Percentiles rank a stretch among this genome's conserved stretches.
Conservation (phyloP, 1,140 invertebrate genomes). For the Penaeus indicus region DNA sequence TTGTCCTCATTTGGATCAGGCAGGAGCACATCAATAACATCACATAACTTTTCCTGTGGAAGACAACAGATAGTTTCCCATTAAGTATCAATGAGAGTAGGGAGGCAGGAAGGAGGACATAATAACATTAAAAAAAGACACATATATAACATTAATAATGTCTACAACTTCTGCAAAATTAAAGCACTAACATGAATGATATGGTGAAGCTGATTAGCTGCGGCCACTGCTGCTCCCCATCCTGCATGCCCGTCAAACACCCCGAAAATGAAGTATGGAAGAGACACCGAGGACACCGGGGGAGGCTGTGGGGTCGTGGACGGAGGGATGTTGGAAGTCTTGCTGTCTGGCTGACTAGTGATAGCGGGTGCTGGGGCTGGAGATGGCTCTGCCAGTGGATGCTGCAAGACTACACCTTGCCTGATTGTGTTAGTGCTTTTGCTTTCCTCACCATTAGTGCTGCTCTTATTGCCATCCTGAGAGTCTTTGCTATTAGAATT, state of each 20-base stretch:
- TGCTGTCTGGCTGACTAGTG: conserved; percentile 14
- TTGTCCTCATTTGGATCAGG: conserved; percentile 52
- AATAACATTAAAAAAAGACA: background rate
- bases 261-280: conserved; percentile 83
- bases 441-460: no score
- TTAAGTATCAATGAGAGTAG: no score
- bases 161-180: no score
- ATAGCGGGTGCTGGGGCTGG: background rate
- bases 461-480: no score
- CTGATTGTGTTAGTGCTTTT: no score
- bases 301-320: conserved; percentile 31
- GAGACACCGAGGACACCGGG: conserved; percentile 41
- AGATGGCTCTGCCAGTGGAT: background rate
- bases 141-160: conserved; percentile 47
- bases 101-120: background rate
- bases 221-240: conserved; percentile 83
- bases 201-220: conserved; percentile 83
- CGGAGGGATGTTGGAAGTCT: conserved; percentile 69
- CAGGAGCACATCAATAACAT: conserved; percentile 60
- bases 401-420: no score
- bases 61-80: background rate
- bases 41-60: conserved; percentile 57
- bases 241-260: conserved; percentile 92
- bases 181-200: conserved; percentile 79
- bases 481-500: background rate